phyloP scores from a whole-genome alignment of 2,888 invertebrate species.

The Drosophila testacea region DNA sequence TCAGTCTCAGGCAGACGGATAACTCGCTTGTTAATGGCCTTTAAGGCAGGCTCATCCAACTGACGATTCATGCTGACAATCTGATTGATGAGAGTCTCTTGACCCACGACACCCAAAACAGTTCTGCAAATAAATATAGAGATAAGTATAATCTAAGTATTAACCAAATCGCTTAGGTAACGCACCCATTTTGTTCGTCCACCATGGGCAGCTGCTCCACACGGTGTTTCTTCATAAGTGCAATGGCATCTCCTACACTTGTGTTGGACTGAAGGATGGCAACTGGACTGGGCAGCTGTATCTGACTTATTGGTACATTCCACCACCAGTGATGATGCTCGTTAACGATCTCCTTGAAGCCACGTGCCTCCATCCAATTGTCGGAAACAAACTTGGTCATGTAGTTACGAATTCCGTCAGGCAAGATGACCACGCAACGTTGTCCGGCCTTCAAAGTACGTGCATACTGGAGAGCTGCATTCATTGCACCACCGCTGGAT shows the following conservation, averaged over 20 bases:
- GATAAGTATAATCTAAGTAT: neutral
- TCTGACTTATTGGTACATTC: slow-evolving; percentile 87
- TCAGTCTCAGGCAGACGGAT: slow-evolving; percentile 89
- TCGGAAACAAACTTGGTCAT: slow-evolving; percentile 98
- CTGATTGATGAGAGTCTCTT: slow-evolving; percentile 76
- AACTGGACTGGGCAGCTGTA: slow-evolving; percentile 85
- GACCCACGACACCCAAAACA: slow-evolving; percentile 74
- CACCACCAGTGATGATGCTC: slow-evolving; percentile 91
- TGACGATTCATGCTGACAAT: slow-evolving; percentile 79
- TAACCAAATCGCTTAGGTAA: neutral
- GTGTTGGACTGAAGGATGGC: slow-evolving; percentile 86
- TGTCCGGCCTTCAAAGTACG: slow-evolving; percentile 92
- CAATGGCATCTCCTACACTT: slow-evolving; percentile 89
- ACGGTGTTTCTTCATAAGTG: slow-evolving; percentile 88
- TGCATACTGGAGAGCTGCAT: slow-evolving; percentile 90
- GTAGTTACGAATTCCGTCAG: slow-evolving; percentile 98
- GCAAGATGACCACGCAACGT: slow-evolving; percentile 94
- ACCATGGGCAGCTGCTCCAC: slow-evolving; percentile 90
- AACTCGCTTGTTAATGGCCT: slow-evolving; percentile 90
- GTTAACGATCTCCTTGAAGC: slow-evolving; percentile 86
- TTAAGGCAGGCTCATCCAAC: slow-evolving; percentile 86
- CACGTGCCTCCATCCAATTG: slow-evolving; percentile 96
- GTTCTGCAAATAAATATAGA: slow-evolving; percentile 44
- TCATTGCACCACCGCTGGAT: slow-evolving; percentile 95
- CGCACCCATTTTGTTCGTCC: slow-evolving; percentile 85